phyloP scores from a whole-genome alignment of 1,140 invertebrate genomes.

The Physella acuta region DNA sequence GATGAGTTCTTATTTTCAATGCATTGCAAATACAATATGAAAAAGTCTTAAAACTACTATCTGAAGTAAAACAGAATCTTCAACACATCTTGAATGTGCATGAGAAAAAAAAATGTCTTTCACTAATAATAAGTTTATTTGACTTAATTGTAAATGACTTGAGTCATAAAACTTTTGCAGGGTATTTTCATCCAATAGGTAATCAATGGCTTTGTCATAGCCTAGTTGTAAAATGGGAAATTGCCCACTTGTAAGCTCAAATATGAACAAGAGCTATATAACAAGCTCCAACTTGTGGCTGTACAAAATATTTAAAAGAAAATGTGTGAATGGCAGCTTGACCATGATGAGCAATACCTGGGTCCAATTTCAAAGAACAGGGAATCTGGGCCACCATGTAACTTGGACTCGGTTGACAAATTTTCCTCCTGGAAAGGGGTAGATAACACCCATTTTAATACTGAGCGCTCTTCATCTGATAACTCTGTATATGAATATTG shows the following conservation, averaged over 20 bases:
- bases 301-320: background rate
- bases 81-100: no score
- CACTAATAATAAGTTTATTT: no score
- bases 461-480: conserved; percentile 34
- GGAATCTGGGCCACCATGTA: conserved; percentile 23
- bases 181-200: background rate
- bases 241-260: no score
- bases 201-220: background rate
- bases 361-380: conserved; percentile 62
- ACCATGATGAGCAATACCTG: conserved; percentile 42
- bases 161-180: background rate
- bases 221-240: no score
- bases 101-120: no score
- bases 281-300: background rate
- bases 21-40: no score
- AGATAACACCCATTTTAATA: conserved; percentile 48
- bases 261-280: background rate
- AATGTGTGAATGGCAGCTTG: background rate
- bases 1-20: background rate
- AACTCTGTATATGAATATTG: conserved; percentile 27
- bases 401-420: conserved; percentile 27
- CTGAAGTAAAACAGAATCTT: no score
- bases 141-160: no score
- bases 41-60: no score
- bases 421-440: conserved; percentile 47